Evolutionary conservation across 2,113 vertebrate species (phyloP).

Genomic region (Ceyx melanurus): DNA sequence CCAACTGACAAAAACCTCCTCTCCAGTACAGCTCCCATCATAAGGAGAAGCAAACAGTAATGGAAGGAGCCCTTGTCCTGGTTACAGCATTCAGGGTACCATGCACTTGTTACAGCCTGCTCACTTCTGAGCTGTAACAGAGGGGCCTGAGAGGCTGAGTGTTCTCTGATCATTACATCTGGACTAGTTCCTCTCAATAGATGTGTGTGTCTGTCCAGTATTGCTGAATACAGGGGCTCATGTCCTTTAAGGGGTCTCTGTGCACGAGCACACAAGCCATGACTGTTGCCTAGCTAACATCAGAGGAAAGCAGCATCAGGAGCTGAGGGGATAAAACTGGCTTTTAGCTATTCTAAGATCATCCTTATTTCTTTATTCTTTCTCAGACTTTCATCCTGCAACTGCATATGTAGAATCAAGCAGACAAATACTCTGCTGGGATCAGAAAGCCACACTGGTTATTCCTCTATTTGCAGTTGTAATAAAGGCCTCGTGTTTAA

Average conservation of each 20-base stretch:
- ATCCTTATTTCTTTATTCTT: not conserved
- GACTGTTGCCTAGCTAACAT: not conserved
- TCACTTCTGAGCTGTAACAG: not conserved
- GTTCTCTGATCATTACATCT: not conserved
- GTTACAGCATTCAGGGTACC: not conserved
- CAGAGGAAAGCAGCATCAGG: not conserved
- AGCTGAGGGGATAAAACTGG: not conserved
- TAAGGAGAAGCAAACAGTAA: not conserved
- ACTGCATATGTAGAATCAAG: not conserved
- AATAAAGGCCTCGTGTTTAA: conserved; percentile 27
- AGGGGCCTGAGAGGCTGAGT: not conserved
- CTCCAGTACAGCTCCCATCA: not conserved
- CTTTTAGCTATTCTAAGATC: not conserved
- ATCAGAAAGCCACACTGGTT: not conserved
- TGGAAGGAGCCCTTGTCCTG: not conserved
- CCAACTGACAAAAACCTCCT: not conserved
- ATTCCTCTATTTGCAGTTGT: not conserved
- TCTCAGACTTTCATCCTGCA: not conserved
- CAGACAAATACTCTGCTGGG: not conserved
- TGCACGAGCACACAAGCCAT: not conserved
- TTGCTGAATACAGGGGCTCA: not conserved
- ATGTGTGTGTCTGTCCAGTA: not conserved
- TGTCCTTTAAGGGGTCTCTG: not conserved
- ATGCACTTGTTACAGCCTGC: not conserved
- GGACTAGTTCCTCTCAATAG: not conserved